phyloP scores from a whole-genome alignment of 2,113 vertebrate genomes.

The Aplodontia rufa region DNA sequence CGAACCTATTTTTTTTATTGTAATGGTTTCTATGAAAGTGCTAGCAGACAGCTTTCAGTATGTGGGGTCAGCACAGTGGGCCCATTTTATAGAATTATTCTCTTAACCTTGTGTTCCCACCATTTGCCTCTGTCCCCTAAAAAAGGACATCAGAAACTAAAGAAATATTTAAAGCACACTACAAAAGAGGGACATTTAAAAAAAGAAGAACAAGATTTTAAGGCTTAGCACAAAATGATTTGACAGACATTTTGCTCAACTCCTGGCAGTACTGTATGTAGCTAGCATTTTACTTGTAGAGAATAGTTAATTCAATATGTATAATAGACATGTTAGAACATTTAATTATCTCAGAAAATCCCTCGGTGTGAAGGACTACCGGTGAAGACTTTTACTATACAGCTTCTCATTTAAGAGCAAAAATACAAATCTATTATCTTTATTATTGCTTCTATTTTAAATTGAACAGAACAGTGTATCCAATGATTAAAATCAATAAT shows the following conservation, averaged over 20 bases:
- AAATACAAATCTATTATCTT: background rate
- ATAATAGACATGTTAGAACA: background rate
- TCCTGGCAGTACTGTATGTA: background rate
- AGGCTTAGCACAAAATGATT: background rate
- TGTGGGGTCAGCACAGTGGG: too few species aligned
- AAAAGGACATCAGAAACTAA: background rate
- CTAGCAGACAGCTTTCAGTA: too few species aligned
- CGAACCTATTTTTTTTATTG: background rate
- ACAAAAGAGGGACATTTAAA: background rate
- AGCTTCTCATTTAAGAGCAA: background rate
- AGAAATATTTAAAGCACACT: background rate
- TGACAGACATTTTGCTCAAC: background rate
- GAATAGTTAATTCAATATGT: background rate
- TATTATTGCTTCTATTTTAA: background rate
- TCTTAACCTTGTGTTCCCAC: too few species aligned
- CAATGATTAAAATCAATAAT: constrained; percentile 21
- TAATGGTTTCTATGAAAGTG: background rate
- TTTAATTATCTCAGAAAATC: background rate
- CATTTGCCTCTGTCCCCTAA: too few species aligned
- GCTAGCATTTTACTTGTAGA: background rate
- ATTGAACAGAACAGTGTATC: background rate
- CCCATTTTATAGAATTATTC: too few species aligned
- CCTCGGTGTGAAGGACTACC: background rate
- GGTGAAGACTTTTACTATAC: background rate
- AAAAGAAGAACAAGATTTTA: background rate